These are phyloP conservation scores for Pyrocephalus nanus DNA, from an alignment of 2,797 vertebrate species.

Conservation along the genomic window DNA sequence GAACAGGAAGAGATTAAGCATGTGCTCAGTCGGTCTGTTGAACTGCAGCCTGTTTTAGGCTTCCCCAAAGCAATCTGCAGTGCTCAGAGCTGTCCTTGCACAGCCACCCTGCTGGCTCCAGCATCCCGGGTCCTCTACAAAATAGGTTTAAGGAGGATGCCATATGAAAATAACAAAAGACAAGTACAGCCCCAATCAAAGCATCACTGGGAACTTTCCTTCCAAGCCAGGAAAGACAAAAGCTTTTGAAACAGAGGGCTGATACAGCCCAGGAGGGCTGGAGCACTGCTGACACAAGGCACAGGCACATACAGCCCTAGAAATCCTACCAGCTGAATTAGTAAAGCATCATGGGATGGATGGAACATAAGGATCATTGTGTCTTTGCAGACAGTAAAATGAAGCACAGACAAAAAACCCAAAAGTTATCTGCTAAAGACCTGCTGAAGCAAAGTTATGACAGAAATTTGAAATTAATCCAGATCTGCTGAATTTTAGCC, in stretches of 20 bases:
- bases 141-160: neutral
- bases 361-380: neutral
- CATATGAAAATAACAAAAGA: neutral
- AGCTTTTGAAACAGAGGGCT: neutral
- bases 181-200: neutral
- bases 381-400: neutral
- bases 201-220: neutral
- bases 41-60: neutral
- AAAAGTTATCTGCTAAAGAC: neutral
- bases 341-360: neutral
- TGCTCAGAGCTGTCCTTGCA: neutral
- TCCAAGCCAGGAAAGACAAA: neutral
- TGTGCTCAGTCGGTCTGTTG: neutral
- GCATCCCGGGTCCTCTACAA: fast-evolving
- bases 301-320: neutral
- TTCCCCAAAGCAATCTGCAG: neutral
- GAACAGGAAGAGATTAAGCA: neutral
- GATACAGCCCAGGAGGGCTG: neutral
- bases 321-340: neutral
- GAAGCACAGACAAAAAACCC: fast-evolving
- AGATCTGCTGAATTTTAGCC: neutral
- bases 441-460: neutral
- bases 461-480: neutral
- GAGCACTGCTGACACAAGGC: neutral
- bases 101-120: neutral